Evolutionary conservation across 2,797 vertebrate genomes (phyloP).

Genomic region (Sardinella longiceps): DNA sequence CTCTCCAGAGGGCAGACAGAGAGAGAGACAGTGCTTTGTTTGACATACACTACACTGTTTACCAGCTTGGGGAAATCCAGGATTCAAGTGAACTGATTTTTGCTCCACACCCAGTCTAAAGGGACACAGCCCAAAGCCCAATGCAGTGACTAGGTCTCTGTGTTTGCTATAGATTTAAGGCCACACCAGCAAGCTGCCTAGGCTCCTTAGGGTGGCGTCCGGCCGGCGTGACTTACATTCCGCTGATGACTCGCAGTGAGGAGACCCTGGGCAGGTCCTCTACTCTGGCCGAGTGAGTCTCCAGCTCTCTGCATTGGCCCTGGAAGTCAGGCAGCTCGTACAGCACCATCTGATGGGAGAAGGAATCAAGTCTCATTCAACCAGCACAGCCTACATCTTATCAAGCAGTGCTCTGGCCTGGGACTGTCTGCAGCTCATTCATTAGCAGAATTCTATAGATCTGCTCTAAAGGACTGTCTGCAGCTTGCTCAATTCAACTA

Average conservation of each 20-base stretch:
- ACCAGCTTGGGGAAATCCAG: not conserved
- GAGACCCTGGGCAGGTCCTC: conserved; percentile 64
- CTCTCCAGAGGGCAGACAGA: not conserved
- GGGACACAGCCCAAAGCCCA: not conserved
- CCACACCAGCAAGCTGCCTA: not conserved
- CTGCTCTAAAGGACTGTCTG: too few relatives aligned
- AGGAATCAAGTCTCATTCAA: not conserved
- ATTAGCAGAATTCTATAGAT: too few relatives aligned
- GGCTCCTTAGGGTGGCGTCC: not conserved
- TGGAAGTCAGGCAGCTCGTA: conserved; percentile 77
- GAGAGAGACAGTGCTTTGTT: not conserved
- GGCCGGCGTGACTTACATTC: conserved; percentile 84
- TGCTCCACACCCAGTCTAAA: not conserved
- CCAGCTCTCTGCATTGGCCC: conserved; percentile 75
- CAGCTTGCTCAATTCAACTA: too few relatives aligned
- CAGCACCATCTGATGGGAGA: conserved; percentile 76
- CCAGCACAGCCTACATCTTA: not conserved
- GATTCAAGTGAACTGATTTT: not conserved
- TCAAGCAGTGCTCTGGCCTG: not conserved
- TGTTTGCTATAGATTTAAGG: not conserved
- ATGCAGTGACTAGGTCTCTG: not conserved
- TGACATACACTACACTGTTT: not conserved
- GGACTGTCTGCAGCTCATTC: not conserved
- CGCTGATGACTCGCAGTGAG: conserved; percentile 80
- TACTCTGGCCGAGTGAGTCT: conserved; percentile 71